Evolutionary conservation across 2,888 invertebrate species (phyloP), one percentile per base, ranked within the genome.

Genomic region (Rutpela maculata): DNA sequence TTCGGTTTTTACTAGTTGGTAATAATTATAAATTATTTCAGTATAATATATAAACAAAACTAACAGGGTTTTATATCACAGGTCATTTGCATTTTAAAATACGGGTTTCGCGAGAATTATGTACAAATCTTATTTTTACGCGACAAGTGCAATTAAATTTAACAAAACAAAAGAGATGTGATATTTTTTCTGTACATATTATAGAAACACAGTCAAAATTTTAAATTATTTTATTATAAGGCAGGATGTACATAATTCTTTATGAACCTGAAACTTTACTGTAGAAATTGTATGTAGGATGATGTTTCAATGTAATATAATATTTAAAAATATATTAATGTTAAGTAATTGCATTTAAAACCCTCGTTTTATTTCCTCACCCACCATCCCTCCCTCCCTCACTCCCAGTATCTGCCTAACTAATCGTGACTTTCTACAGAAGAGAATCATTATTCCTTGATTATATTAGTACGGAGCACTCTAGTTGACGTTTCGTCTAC

Each of bases 241-340:
- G 57, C 57, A 26, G 67, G 67, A 70, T 77, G 81, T 84, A 80
- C 83, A 82, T 83, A 86, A 85, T 84, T 85, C 85, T 87, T 85
- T 83, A 83, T 74, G 85, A 85, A 84, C 83, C 84, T 84, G 81
- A 84, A 84, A 86, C 84, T 83, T 87, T 86, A 86, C 81, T 87
- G 87, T 87, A 87, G 85, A 87, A 87, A 85, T 85, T 88, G 86
- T 88, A 89, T 88, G 88, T 89, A 88, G 88, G 85, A 80, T 81
- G 75, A 86, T 87, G 87, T 87, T 88, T 88, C 86, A 86, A 87
- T 89, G 89, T 89, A 89, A 88, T 88, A 88, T 88, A 88, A 83
- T 86, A 86, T 87, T 86, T 88, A 86, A 87, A 87, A 87, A 89
- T 88, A 87, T 88, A 88, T 86, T 87, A 88, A 87, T 88, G 86